phyloP scores from a whole-genome alignment of 2,888 invertebrate genomes.

The Sphaeridia pumilis region DNA sequence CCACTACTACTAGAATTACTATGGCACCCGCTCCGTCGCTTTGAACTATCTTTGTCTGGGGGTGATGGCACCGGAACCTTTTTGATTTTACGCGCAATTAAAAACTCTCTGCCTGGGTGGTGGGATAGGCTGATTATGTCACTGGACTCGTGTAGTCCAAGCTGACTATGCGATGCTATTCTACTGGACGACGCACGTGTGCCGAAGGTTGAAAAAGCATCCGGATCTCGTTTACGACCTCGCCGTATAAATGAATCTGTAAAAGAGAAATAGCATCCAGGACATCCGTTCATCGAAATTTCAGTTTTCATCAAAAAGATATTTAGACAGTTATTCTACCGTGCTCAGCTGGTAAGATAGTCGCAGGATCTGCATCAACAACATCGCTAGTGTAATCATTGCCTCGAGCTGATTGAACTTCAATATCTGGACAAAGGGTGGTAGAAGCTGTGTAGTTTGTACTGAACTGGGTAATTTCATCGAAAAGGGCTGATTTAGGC shows the following conservation, averaged over 20 bases:
- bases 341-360: constrained; percentile 26
- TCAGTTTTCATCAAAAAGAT: too few relatives aligned
- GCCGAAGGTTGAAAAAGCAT: constrained; percentile 33
- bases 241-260: constrained; percentile 26
- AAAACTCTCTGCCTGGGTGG: constrained; percentile 28
- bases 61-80: constrained; percentile 14
- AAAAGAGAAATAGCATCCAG: too few relatives aligned
- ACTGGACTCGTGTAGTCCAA: constrained; percentile 24
- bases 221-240: constrained; percentile 22
- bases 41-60: constrained; percentile 12
- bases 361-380: constrained; percentile 32
- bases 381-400: constrained; percentile 70
- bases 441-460: constrained; percentile 3
- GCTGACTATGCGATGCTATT: constrained; percentile 19
- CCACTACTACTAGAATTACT: constrained; percentile 30
- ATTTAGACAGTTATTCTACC: too few relatives aligned
- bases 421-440: constrained; percentile 23
- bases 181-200: constrained; percentile 20
- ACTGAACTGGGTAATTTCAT: constrained; percentile 1
- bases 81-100: constrained; percentile 10
- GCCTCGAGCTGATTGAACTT: constrained; percentile 59
- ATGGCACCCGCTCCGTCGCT: constrained; percentile 22
- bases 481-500: constrained; percentile 7
- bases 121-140: constrained; percentile 29
- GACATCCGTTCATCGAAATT: too few relatives aligned